Percentiles rank a stretch among this genome's conserved stretches.
These are phyloP conservation scores for Tetramorium bicarinatum DNA, from an alignment of 2,888 invertebrate genomes.

Conservation along the genomic window DNA sequence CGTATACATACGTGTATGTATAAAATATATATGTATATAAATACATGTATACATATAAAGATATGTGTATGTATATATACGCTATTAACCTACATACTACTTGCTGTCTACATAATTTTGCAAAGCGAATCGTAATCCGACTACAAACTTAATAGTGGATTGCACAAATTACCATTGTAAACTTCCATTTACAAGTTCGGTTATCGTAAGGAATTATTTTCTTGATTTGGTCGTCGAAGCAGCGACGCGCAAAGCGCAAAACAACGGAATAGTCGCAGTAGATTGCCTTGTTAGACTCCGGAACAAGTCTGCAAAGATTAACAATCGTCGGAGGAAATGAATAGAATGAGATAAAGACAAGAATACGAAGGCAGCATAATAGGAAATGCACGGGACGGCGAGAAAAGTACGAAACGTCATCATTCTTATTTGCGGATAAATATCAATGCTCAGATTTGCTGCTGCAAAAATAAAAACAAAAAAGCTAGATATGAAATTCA, in stretches of 20 bases:
- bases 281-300: slow-evolving; percentile 57
- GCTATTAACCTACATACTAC: not conserved
- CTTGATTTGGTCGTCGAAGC: slow-evolving; percentile 41
- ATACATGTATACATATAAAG: not conserved
- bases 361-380: slow-evolving; percentile 43
- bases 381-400: slow-evolving; percentile 38
- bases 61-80: not conserved
- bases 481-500: not conserved
- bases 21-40: not conserved
- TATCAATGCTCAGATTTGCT: slow-evolving; percentile 10
- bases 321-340: slow-evolving; percentile 55
- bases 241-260: slow-evolving; percentile 40
- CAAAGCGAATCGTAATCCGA: slow-evolving; percentile 52
- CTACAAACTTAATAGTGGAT: slow-evolving; percentile 54
- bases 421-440: slow-evolving; percentile 9
- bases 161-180: slow-evolving; percentile 54
- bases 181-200: slow-evolving; percentile 55
- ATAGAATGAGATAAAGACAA: slow-evolving; percentile 47
- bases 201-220: slow-evolving; percentile 62
- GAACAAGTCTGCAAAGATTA: slow-evolving; percentile 53
- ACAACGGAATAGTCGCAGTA: slow-evolving; percentile 54
- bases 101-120: slow-evolving; percentile 50
- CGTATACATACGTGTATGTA: not conserved
- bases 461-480: not conserved
- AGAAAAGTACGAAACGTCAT: slow-evolving; percentile 34